Percentiles rank a stretch among this genome's conserved stretches.
Evolutionary conservation across 2,113 vertebrate genomes (phyloP).

Genomic region (Charina bottae): DNA sequence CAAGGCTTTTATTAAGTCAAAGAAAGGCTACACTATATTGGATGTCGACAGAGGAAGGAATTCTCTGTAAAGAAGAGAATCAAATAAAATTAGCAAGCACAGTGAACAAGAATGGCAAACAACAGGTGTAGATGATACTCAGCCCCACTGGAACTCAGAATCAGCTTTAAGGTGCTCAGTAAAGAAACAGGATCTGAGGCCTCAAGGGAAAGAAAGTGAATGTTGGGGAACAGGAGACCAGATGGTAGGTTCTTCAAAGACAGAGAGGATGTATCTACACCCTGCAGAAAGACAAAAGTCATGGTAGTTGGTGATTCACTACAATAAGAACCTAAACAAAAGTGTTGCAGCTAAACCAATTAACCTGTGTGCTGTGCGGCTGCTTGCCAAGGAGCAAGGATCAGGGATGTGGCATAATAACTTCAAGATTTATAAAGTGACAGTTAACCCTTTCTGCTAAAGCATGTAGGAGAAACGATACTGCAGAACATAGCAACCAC

Average conservation of each 20-base stretch:
- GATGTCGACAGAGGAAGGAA: not conserved
- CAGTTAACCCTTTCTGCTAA: not conserved
- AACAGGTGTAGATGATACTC: not conserved
- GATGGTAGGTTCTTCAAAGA: not conserved
- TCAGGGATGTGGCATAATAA: not conserved
- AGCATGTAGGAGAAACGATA: not conserved
- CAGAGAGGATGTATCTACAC: not conserved
- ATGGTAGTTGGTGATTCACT: not conserved
- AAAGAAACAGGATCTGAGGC: not conserved
- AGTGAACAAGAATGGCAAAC: not conserved
- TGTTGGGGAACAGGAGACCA: not conserved
- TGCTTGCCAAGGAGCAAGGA: not conserved
- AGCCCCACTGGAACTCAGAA: not conserved
- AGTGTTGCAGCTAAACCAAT: not conserved
- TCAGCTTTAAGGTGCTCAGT: not conserved
- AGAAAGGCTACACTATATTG: not conserved
- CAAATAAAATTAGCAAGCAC: not conserved
- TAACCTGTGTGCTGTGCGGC: not conserved
- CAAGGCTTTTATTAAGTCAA: not conserved
- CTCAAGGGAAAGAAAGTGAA: not conserved
- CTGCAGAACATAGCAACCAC: not conserved
- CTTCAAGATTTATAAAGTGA: not conserved
- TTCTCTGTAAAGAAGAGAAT: not conserved
- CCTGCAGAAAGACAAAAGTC: not conserved
- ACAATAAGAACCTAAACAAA: not conserved